Conservation (phyloP, 2,888 invertebrate species). For the Andrena hattorfiana region DNA sequence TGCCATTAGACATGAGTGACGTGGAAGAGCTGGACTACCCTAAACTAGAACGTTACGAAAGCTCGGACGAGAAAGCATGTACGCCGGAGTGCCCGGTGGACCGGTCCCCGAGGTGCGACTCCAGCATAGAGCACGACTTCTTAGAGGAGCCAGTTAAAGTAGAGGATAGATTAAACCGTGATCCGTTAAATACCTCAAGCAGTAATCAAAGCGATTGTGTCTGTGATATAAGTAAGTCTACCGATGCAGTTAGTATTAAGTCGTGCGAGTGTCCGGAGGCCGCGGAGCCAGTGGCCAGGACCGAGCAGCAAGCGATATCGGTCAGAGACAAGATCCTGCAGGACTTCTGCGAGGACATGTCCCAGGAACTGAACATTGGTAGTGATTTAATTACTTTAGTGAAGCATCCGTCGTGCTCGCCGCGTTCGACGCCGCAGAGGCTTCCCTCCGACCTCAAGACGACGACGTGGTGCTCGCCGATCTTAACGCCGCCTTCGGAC, state of each 20-base stretch:
- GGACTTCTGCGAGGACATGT: conserved; percentile 83
- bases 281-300: conserved; percentile 69
- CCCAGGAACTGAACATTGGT: conserved; percentile 82
- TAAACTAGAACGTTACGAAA: conserved; percentile 78
- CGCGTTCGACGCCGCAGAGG: conserved; percentile 82
- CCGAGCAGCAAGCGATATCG: conserved; percentile 78
- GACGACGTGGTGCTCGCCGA: conserved; percentile 77
- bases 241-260: conserved; percentile 74
- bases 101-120: conserved; percentile 79
- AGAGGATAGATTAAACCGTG: conserved; percentile 73
- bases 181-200: conserved; percentile 77
- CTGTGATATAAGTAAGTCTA: conserved; percentile 82
- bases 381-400: conserved; percentile 83
- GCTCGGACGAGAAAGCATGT: conserved; percentile 76
- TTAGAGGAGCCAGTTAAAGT: conserved; percentile 75
- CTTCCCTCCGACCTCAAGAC: conserved; percentile 80
- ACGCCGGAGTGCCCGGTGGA: conserved; percentile 74
- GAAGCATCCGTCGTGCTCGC: conserved; percentile 83
- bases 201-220: conserved; percentile 80
- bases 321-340: conserved; percentile 83
- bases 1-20: conserved; percentile 80
- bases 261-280: conserved; percentile 76
- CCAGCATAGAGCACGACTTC: conserved; percentile 74
- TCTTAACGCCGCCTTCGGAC: conserved; percentile 81
- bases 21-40: conserved; percentile 79